A percentile compares a stretch with the other conserved stretches of the same genome.
Conservation (phyloP, 2,797 vertebrate species). For the Syngnathus rostellatus region DNA sequence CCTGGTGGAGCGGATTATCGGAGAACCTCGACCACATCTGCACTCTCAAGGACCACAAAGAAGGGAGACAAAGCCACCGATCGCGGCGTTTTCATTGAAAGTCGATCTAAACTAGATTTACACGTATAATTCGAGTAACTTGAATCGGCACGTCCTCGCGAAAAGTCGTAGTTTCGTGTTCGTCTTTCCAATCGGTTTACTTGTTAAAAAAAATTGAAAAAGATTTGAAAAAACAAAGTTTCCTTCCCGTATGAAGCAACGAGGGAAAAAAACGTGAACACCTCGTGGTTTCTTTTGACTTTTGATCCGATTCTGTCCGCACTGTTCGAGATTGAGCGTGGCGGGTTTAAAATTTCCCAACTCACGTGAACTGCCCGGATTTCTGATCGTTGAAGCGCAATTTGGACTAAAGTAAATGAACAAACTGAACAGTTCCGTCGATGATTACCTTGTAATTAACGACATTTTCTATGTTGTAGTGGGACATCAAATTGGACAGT, state of each 20-base stretch:
- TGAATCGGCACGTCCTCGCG: not conserved
- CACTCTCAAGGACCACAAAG: constrained; percentile 2
- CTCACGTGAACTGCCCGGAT: not conserved
- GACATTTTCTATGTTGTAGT: not conserved
- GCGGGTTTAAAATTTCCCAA: not conserved
- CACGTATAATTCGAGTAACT: not conserved
- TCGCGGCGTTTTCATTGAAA: not conserved
- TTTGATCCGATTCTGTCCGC: not conserved
- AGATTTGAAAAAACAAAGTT: not conserved
- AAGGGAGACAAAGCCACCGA: constrained; percentile 2
- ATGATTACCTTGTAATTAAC: not conserved
- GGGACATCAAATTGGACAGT: not conserved
- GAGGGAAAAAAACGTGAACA: not conserved
- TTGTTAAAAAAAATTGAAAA: not conserved
- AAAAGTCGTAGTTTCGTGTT: not conserved
- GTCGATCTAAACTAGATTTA: not conserved
- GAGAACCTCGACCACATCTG: not conserved
- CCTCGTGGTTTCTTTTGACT: not conserved
- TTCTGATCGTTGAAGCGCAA: not conserved
- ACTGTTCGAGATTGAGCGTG: not conserved
- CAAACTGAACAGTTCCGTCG: not conserved
- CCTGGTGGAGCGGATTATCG: not conserved
- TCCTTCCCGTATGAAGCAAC: not conserved
- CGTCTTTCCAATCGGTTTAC: not conserved
- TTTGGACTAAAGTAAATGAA: not conserved